Conservation (phyloP, 2,113 vertebrate genomes). For the Girardinichthys multiradiatus region DNA sequence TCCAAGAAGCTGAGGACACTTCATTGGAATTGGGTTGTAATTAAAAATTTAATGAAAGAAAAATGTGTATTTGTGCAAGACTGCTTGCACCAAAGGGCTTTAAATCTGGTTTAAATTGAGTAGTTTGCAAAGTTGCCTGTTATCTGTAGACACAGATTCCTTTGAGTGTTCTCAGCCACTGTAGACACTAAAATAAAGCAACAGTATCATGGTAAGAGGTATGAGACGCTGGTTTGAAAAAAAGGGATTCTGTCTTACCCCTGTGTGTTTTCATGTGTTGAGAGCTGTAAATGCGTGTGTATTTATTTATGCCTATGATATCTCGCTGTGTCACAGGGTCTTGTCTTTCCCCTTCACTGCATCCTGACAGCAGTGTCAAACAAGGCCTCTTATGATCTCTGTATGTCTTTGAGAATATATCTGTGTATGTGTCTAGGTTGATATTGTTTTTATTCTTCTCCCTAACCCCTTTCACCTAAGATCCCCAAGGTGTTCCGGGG, state of each 20-base stretch:
- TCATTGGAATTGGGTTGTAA: no score
- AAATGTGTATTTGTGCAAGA: no score
- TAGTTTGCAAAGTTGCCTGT: no score
- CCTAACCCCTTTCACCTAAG: constrained; percentile 59
- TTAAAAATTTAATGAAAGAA: no score
- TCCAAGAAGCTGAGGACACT: no score
- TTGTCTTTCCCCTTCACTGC: constrained; percentile 80
- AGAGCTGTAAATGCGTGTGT: constrained; percentile 35
- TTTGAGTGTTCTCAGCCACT: not conserved
- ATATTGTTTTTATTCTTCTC: constrained; percentile 72
- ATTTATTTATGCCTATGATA: constrained; percentile 41
- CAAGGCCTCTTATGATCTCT: constrained; percentile 75
- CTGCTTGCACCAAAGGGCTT: no score
- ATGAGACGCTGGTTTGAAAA: constrained; percentile 2
- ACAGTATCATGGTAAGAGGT: constrained; percentile 23
- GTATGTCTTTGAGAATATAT: constrained; percentile 68
- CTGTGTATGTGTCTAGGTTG: constrained; percentile 70
- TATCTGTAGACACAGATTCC: no score
- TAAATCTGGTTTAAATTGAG: no score
- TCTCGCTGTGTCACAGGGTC: constrained; percentile 66
- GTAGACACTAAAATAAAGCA: constrained; percentile 26
- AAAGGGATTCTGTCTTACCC: constrained; percentile 30
- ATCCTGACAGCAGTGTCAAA: constrained; percentile 80
- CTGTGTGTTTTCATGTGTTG: constrained; percentile 29
- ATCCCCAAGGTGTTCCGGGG: constrained; percentile 72